These are phyloP conservation scores for Botia almorhae DNA, from an alignment of 2,797 vertebrate species.

Conservation along the genomic window DNA sequence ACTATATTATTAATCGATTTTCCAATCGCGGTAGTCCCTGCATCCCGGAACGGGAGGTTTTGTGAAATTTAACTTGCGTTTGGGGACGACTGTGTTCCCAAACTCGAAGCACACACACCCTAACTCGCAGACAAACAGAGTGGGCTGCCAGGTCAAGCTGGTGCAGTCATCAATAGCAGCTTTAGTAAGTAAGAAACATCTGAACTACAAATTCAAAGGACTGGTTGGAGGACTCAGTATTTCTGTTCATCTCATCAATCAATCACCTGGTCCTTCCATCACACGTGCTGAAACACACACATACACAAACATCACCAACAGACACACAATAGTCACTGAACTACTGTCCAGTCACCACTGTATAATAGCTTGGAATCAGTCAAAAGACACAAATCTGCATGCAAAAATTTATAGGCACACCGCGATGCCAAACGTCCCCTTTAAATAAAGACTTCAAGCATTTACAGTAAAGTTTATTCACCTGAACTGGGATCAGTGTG, in stretches of 20 bases:
- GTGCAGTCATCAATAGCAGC: constrained; percentile 50
- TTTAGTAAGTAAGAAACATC: constrained; percentile 51
- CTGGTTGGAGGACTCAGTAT: constrained; percentile 34
- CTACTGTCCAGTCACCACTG: constrained; percentile 33
- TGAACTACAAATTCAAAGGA: constrained; percentile 57
- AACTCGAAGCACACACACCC: constrained; percentile 31
- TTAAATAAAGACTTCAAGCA: constrained; percentile 22
- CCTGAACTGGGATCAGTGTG: constrained; percentile 40
- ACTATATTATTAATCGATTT: background rate
- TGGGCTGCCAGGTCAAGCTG: constrained; percentile 31
- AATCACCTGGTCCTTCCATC: constrained; percentile 62
- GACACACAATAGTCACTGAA: constrained; percentile 27
- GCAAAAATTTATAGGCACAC: constrained; percentile 15
- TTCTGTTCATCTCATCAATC: constrained; percentile 74
- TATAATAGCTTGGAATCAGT: constrained; percentile 1
- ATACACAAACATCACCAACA: constrained; percentile 11
- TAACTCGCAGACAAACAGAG: constrained; percentile 32
- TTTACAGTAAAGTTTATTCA: constrained; percentile 39
- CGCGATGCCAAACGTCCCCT: constrained; percentile 3
- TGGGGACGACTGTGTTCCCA: background rate
- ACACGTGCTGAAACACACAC: constrained; percentile 51
- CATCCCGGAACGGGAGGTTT: background rate
- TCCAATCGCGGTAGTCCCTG: background rate
- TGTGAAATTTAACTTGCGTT: background rate
- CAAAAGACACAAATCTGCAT: background rate